These are phyloP conservation scores for Epinephelus coioides DNA, from an alignment of 2,797 vertebrate species.

Conservation along the genomic window DNA sequence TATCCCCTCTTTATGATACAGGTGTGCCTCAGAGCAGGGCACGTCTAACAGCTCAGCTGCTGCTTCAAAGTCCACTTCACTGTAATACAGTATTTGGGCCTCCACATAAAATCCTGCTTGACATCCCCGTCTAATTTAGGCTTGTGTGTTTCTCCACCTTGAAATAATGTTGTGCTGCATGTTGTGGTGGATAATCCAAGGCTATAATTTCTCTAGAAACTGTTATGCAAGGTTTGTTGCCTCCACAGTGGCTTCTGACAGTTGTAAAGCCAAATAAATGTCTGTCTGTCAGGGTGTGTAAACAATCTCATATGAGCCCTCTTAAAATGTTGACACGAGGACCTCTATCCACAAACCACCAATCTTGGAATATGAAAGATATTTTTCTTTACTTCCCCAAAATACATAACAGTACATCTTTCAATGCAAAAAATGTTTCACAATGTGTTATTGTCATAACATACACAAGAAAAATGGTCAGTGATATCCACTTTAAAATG, in stretches of 20 bases:
- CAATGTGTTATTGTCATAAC: conserved; percentile 60
- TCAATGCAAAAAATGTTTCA: conserved; percentile 48
- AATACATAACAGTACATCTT: conserved; percentile 60
- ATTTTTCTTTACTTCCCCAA: conserved; percentile 62
- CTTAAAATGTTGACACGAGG: conserved; percentile 42
- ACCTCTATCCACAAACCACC: conserved; percentile 58
- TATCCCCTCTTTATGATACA: conserved; percentile 32
- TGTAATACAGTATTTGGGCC: background rate
- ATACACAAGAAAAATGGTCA: conserved; percentile 47
- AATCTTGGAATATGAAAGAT: conserved; percentile 51
- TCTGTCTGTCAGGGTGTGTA: conserved; percentile 49
- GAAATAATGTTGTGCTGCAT: conserved; percentile 32
- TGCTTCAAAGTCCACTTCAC: conserved; percentile 34
- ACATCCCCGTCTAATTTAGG: conserved; percentile 38
- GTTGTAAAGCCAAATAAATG: conserved; percentile 62
- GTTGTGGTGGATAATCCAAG: conserved; percentile 27
- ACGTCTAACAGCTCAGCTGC: background rate
- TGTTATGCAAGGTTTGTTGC: conserved; percentile 24
- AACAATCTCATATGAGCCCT: conserved; percentile 41
- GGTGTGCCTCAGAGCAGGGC: conserved; percentile 14
- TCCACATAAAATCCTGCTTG: conserved; percentile 5
- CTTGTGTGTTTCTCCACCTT: conserved; percentile 23
- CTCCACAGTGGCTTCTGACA: conserved; percentile 40
- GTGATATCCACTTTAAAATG: conserved; percentile 44
- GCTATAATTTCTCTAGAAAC: conserved; percentile 35